Base-by-base conservation (phyloP, 2,888 invertebrate species). In the Sesamia inferens region DNA sequence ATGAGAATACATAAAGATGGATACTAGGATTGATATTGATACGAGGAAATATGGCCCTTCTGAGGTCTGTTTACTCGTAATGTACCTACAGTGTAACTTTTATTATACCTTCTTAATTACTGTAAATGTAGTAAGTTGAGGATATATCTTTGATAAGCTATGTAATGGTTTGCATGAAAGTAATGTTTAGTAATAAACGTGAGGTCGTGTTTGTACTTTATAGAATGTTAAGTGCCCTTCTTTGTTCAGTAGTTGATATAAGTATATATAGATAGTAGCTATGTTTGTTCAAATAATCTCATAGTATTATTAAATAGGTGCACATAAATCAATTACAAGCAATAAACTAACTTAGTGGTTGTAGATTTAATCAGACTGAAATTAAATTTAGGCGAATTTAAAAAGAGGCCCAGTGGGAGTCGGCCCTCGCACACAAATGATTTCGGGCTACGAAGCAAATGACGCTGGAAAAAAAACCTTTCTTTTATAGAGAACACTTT, bases 1-100 rank as follows among this genome's bases (percentile, higher is more conserved):
- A 83, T 86, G 87, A 85, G 76, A 81, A 85, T 74, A 84, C 73
- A 78, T 76, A 83, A 81, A 80, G 83, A 84, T 68, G 78, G 80
- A 76, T 83, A 81, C 78, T 81, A 74, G 80, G 68, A 76, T 82
- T 63, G 68, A 58, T 54, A 68, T 70, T 68, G 68, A 47, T 73
- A 73, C 74, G 68, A 67, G 58, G 65, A 59, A 78, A 81, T 74
- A 77, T 61, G 74, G 76, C 73, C 68, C 70, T 39, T 68, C 61
- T 31, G 78, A 72, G 72, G 81, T 74, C 79, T 69, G 64, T 74
- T 80, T 74, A 81, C 72, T 79, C 61, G 59, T 77, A 65, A 74
- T 82, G 54, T 73, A 76, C n/a, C n/a, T n/a, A n/a, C 71, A 78
- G 71, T 82, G 65, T 80, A 71, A 73, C 74, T 64, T 79, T 58